Percentiles rank a stretch among this genome's conserved stretches.
phyloP scores from a whole-genome alignment of 2,888 invertebrate genomes.

The Alsophila aescularia region DNA sequence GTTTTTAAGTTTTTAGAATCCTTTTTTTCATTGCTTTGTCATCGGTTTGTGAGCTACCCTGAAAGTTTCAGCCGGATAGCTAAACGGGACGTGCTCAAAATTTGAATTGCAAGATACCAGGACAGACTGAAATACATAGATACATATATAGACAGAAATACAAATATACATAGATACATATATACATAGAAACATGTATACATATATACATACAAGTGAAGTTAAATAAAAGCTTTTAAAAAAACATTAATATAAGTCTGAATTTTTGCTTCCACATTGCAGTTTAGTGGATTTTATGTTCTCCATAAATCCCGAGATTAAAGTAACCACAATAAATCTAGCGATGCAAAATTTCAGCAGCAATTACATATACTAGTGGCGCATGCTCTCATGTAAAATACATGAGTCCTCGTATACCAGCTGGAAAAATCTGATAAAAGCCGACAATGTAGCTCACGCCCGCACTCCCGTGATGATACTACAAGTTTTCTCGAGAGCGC shows the following conservation, averaged over 20 bases:
- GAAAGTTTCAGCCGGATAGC: no score
- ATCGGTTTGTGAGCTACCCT: no score
- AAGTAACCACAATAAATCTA: constrained; percentile 23
- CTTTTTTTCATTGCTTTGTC: no score
- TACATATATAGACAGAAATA: no score
- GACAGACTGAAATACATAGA: no score
- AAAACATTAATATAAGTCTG: not conserved
- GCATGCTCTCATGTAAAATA: constrained; percentile 58
- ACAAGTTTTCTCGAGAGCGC: constrained; percentile 57
- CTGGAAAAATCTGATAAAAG: constrained; percentile 66
- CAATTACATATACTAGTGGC: constrained; percentile 54
- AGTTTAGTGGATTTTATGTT: constrained; percentile 17
- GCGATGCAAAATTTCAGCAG: constrained; percentile 41
- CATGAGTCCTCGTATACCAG: constrained; percentile 60
- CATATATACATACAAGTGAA: not conserved
- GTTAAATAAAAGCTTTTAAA: no score
- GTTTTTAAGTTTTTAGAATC: no score
- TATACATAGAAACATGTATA: no score
- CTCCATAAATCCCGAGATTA: constrained; percentile 26
- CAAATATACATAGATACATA: no score
- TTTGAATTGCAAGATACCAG: no score
- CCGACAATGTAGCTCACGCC: constrained; percentile 58
- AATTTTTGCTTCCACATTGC: constrained; percentile 14
- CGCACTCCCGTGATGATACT: constrained; percentile 58
- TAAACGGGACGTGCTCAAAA: no score